phyloP scores from a whole-genome alignment of 2,888 invertebrate species.

The Aricia artaxerxes region DNA sequence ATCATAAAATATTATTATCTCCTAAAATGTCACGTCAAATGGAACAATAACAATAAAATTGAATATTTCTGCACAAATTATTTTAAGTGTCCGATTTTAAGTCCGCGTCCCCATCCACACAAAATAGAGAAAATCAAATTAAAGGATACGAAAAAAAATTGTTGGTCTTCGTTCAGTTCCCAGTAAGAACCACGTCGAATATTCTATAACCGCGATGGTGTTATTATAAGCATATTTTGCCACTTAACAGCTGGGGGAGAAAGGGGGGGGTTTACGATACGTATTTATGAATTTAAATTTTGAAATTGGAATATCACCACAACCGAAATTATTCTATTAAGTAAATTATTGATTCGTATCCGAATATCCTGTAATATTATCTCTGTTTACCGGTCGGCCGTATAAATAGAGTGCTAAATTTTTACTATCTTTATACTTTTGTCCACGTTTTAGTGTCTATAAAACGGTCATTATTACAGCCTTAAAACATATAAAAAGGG shows the following conservation, averaged over 20 bases:
- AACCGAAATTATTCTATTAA: neutral
- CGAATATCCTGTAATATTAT: neutral
- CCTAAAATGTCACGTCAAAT: too few relatives aligned
- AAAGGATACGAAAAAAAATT: neutral
- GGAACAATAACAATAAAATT: too few relatives aligned
- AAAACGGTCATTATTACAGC: slow-evolving; percentile 11
- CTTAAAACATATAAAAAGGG: slow-evolving; percentile 45
- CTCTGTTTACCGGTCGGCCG: neutral
- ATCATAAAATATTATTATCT: too few relatives aligned
- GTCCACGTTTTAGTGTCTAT: slow-evolving; percentile 15
- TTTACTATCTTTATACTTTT: slow-evolving; percentile 11
- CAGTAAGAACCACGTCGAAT: neutral
- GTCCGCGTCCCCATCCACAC: too few relatives aligned
- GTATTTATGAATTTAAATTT: too few relatives aligned
- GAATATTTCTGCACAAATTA: too few relatives aligned
- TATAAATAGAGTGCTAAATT: slow-evolving; percentile 9
- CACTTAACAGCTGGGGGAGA: neutral
- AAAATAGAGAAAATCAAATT: neutral
- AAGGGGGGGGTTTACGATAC: neutral
- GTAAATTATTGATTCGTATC: neutral
- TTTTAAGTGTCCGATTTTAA: too few relatives aligned
- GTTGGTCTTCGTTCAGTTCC: neutral
- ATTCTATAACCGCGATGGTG: neutral
- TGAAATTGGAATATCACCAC: too few relatives aligned
- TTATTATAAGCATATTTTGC: slow-evolving; percentile 18